These are phyloP conservation scores for Solenopsis fugax DNA, from an alignment of 1,140 invertebrate species.

Conservation along the genomic window DNA sequence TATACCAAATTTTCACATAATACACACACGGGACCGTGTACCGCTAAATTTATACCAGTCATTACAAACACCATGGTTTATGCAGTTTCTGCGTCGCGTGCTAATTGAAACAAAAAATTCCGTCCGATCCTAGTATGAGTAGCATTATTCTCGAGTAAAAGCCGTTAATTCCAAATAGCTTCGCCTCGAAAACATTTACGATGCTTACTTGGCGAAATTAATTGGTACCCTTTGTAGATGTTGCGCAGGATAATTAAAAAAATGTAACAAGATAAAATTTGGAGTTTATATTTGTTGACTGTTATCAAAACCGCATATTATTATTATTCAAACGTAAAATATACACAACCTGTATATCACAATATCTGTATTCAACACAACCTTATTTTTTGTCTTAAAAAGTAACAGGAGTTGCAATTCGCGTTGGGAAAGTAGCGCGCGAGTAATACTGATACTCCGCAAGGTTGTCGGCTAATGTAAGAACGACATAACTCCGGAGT, in stretches of 20 bases:
- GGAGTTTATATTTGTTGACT: neutral
- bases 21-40: slow-evolving; percentile 53
- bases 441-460: slow-evolving; percentile 40
- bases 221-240: slow-evolving; percentile 5
- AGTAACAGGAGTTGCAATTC: slow-evolving; percentile 13
- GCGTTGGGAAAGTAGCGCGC: slow-evolving; percentile 33
- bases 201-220: slow-evolving; percentile 33
- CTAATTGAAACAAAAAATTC: slow-evolving; percentile 70
- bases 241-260: neutral
- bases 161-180: slow-evolving; percentile 24
- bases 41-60: slow-evolving; percentile 52
- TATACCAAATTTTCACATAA: slow-evolving; percentile 75
- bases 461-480: slow-evolving; percentile 48
- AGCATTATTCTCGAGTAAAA: slow-evolving; percentile 10
- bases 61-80: slow-evolving; percentile 57
- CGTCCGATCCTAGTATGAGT: slow-evolving; percentile 6
- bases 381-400: slow-evolving; percentile 2
- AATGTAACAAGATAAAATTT: neutral
- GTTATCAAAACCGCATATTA: neutral
- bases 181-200: slow-evolving; percentile 26
- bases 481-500: slow-evolving; percentile 46
- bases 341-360: too few relatives aligned
- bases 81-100: slow-evolving; percentile 39
- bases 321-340: neutral
- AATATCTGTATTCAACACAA: neutral